Evolutionary conservation across 2,888 invertebrate species (phyloP), one percentile per base, ranked within the genome.

Genomic region (Caenorhabditis japonica): DNA sequence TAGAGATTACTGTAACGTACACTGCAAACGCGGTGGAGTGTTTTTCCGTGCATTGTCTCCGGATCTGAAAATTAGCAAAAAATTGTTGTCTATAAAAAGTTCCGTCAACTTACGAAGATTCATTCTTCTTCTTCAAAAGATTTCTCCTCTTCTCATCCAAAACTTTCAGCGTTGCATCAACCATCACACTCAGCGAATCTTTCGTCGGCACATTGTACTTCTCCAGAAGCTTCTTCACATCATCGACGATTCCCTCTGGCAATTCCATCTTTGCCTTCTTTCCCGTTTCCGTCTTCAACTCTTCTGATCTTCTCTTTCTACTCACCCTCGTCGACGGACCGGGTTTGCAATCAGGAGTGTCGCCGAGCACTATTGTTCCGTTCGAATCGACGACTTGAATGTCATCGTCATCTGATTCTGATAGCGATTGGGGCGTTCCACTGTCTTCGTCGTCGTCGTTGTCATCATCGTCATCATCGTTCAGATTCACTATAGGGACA

Each of bases 301-400:
- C 34, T 44, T 56, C 17, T 23, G 1, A 10, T 23, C 13, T 33
- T n/a, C 36, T 33, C 21, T 30, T 34, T 21, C 17, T 5, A 30
- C 10, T 10, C 30, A 5, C 10, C 3, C 27, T 3, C 15, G 30
- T 5, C 2, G 19, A 13, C 12, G 49, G 4, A 2, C 27, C 34
- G 8, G 38, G 51, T 13, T 25, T 4, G 23, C 19, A 12, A 3
- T 34, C 34, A 5, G n/a, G 13, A 4, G 52, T 23, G n/a, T 66
- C 56, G 12, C 39, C 56, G 10, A 66, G 43, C 13, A 56, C 41
- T 7, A 66, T 66, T 8, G 66, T 56, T 25, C 34, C 49, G 19
- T 66, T 38, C 3, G 12, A 3, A 0, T 56, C 49, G n/a, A 66
- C 21, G 0, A 66, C 56, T 36, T 66, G 66, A 27, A 66, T 43